Base-by-base conservation (phyloP, 2,113 vertebrate genomes). In the Coptodon rendalli region DNA sequence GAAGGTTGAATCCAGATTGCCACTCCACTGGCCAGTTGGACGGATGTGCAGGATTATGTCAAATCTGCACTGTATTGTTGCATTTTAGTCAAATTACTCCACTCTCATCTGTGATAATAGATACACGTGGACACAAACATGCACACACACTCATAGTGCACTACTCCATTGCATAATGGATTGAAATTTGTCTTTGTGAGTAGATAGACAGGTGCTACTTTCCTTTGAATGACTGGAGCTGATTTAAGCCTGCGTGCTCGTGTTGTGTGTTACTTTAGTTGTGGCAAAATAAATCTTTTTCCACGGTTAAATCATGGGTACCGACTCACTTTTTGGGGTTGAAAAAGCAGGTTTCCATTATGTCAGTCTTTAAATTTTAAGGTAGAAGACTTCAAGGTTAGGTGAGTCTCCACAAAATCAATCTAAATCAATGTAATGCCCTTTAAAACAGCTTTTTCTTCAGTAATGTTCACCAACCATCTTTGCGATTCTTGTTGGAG, bases 11-110 rank as follows among this genome's bases (percentile, higher is more conserved):
- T 89, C 86, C 92, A 95, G 93, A 94, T 92, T 93, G 91, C 57
- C 79, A 9, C 89, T 73, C 57, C 53, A 14, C 79, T 10, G 84
- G 88, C 91, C 91, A 82, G 84, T 90, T 90, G 90, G 87, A 78
- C 45, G 90, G 94, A 91, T 91, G 90, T 88, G 79, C 5, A 19
- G 93, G 92, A 95, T 95, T 95, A 95, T 92, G 73, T 91, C 89
- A 90, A 96, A 96, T 93, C 92, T 93, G 89, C 80, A 80, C 87
- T 84, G 80, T 92, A 92, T 94, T 95, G 94, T 95, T 94, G 88
- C 92, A 85, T 94, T 95, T 95, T 94, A 95, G 94, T 93, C 89
- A 90, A 93, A 95, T 95, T 92, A 95, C 90, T 94, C 92, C 61
- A 63, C 88, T 86, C 89, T 93, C 90, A 94, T 95, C 89, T 93